Base-by-base conservation (phyloP, 2,888 invertebrate species). In the Andrena fulva region DNA sequence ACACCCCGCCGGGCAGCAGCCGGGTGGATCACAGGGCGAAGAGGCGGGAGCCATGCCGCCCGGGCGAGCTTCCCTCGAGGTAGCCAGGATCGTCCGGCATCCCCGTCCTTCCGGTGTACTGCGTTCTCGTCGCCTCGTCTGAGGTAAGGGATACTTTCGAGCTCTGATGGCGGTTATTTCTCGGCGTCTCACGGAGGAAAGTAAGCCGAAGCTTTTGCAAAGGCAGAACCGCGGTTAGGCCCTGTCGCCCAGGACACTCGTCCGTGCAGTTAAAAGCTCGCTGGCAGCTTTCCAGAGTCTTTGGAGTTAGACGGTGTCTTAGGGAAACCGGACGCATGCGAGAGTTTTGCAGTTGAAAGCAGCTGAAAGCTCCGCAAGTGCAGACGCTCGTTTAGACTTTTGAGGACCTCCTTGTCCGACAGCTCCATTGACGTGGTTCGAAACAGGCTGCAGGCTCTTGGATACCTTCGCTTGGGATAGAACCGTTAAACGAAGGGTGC, bases 31-130 rank as follows among this genome's bases (percentile, higher is more conserved):
- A 50, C 81, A 82, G 85, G 86, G 85, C 87, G 86, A 89, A 89
- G 88, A 88, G 90, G 90, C 90, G 91, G 91, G 91, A 91, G 92
- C 91, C 93, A 93, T 93, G 93, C 93, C 93, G 93, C 93, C 93
- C 93, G 93, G 93, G 92, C 92, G 90, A 92, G 91, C 91, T 90
- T 91, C 90, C 88, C 90, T 90, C 91, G 89, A 87, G 89, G 88
- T 86, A 89, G 84, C 89, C 79, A 89, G 87, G 85, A 89, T 83
- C 84, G 87, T 88, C 88, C 88, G 83, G 88, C 85, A 86, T 87
- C 87, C 80, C 85, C 77, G 84, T 87, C 70, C 77, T 82, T 82
- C 67, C 54, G 71, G 85, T 60, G 77, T 64, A 72, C 74, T 77
- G 77, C 70, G 77, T 88, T 71, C 78, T 52, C 52, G 56, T 73